Percentiles rank a stretch among this genome's conserved stretches.
Conservation (phyloP, 2,113 vertebrate species). For the Urocitellus parryii region DNA sequence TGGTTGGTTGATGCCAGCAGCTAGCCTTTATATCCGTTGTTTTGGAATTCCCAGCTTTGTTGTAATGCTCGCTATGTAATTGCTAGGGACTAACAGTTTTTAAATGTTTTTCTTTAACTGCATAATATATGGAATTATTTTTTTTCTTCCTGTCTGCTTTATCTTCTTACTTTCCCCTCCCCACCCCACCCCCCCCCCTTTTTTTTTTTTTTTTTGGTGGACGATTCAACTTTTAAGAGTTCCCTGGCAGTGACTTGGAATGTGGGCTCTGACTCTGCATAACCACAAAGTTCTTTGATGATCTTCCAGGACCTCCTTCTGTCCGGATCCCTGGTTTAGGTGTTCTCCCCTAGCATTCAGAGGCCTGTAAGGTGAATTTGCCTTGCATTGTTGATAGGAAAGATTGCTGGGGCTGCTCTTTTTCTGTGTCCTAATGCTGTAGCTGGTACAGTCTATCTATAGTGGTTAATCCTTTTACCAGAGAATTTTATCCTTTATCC, state of each 20-base stretch:
- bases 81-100: neutral
- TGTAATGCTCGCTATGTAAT: neutral
- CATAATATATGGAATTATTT: neutral
- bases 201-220: neutral
- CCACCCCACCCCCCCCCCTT: no score
- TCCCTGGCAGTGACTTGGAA: conserved; percentile 64
- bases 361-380: conserved; percentile 42
- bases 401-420: conserved; percentile 4
- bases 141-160: neutral
- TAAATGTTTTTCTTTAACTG: neutral
- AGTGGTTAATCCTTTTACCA: conserved; percentile 69
- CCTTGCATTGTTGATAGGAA: conserved; percentile 25
- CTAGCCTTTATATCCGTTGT: neutral
- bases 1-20: neutral
- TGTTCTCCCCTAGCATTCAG: neutral
- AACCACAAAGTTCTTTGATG: conserved; percentile 70
- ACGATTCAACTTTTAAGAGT: conserved; percentile 69
- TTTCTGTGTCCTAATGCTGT: neutral
- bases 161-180: neutral
- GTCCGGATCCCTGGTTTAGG: conserved; percentile 22
- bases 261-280: conserved; percentile 67
- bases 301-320: conserved; percentile 61
- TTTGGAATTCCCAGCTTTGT: neutral
- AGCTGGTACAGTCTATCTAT: neutral
- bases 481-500: neutral